Evolutionary conservation across 2,113 vertebrate species (phyloP).

Genomic region (Addax nasomaculatus): DNA sequence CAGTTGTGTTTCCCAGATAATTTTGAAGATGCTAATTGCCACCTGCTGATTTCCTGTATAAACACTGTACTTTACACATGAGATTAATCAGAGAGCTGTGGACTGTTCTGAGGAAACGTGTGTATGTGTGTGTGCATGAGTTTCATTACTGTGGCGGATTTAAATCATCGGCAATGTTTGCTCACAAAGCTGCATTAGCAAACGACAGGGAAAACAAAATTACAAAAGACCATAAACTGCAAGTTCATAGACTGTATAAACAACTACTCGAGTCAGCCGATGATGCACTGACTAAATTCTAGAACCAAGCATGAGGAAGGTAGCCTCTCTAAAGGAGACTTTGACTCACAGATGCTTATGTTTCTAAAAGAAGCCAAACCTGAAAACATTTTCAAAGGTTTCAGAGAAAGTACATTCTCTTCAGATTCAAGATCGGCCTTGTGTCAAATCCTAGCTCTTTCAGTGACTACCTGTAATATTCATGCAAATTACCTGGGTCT

Average conservation of each 20-base stretch:
- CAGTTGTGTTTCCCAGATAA: conserved; percentile 39
- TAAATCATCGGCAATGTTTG: conserved; percentile 52
- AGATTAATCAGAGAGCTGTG: conserved; percentile 62
- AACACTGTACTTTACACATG: conserved; percentile 54
- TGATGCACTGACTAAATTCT: not conserved
- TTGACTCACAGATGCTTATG: not conserved
- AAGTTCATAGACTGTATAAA: conserved; percentile 17
- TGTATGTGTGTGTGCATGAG: not conserved
- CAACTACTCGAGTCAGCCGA: not conserved
- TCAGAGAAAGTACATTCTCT: not conserved
- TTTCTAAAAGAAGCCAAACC: not conserved
- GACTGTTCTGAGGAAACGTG: not conserved
- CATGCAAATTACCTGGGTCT: not conserved
- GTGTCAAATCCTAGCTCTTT: not conserved
- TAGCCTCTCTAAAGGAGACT: not conserved
- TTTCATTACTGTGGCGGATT: not conserved
- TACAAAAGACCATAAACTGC: conserved; percentile 28
- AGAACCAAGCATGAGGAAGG: not conserved
- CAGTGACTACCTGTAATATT: not conserved
- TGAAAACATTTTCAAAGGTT: not conserved
- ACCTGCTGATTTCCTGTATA: conserved; percentile 61
- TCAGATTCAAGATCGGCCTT: not conserved
- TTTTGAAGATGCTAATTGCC: conserved; percentile 61
- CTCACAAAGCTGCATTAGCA: conserved; percentile 47
- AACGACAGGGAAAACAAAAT: conserved; percentile 55